Evolutionary conservation across 2,888 invertebrate species (phyloP).

Genomic region (Oligia strigilis): DNA sequence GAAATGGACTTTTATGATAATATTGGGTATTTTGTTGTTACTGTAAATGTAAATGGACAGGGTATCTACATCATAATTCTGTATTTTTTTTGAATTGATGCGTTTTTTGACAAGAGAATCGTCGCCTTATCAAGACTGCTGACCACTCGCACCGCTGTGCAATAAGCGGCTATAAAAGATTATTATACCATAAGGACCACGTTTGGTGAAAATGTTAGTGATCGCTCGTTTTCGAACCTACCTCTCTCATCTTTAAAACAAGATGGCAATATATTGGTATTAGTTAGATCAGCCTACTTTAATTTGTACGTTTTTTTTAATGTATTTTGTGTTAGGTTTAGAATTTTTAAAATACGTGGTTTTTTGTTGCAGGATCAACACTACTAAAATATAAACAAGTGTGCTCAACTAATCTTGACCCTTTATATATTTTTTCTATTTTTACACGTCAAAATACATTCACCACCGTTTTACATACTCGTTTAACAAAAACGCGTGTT

Average conservation of each 20-base stretch:
- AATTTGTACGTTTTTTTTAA: not conserved
- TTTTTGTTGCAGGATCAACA: not conserved
- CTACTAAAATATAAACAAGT: not conserved
- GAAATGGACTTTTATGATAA: slow-evolving; percentile 44
- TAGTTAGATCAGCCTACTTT: not conserved
- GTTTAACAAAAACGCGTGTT: slow-evolving; percentile 73
- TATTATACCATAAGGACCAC: not conserved
- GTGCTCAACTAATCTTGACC: slow-evolving; percentile 53
- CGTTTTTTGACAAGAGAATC: not conserved
- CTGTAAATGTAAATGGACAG: not conserved
- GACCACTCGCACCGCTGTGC: not conserved
- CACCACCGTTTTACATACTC: slow-evolving; percentile 55
- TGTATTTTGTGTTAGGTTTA: not conserved
- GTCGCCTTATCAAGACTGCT: not conserved
- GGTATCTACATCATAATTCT: not conserved
- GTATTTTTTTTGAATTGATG: slow-evolving; percentile 5
- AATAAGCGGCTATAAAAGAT: not conserved
- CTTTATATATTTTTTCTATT: slow-evolving; percentile 29
- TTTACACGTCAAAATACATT: slow-evolving; percentile 39
- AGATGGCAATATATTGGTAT: not conserved
- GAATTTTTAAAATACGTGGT: not conserved
- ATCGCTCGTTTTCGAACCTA: not conserved
- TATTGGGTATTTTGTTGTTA: slow-evolving; percentile 24
- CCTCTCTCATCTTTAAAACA: not conserved
- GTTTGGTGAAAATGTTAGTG: not conserved